Percentiles rank a stretch among this genome's conserved stretches.
These are phyloP conservation scores for Apamea sordens DNA, from an alignment of 2,888 invertebrate genomes.

Conservation along the genomic window DNA sequence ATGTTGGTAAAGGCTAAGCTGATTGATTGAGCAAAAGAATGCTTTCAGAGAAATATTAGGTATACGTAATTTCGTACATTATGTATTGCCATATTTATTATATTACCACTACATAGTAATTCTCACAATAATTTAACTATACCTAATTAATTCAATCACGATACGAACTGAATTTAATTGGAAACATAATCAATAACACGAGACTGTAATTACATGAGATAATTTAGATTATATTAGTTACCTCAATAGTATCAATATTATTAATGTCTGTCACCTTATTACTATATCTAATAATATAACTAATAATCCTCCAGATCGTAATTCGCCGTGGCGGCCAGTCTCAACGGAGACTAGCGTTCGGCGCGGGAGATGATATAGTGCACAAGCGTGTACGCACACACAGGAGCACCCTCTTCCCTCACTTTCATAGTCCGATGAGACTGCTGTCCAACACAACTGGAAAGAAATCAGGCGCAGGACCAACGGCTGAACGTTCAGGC, in stretches of 20 bases:
- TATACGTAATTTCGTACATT: background rate
- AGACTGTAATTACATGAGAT: conserved; percentile 42
- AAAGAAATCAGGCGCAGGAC: no score
- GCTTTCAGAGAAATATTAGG: background rate
- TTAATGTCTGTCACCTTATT: conserved; percentile 1
- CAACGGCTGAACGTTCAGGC: no score
- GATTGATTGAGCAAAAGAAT: background rate
- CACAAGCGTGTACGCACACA: no score
- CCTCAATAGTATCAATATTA: conserved; percentile 25
- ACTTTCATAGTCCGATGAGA: no score
- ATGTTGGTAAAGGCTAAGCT: background rate
- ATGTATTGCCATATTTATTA: background rate
- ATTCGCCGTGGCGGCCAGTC: no score
- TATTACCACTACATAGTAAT: background rate
- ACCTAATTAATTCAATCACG: conserved; percentile 37
- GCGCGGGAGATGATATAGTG: no score
- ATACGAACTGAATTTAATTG: conserved; percentile 34
- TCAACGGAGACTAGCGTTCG: no score
- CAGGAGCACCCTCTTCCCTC: no score
- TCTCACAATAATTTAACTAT: conserved; percentile 19
- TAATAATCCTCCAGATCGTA: background rate
- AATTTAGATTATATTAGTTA: conserved; percentile 31
- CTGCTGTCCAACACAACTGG: background rate
- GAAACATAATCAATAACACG: conserved; percentile 40
- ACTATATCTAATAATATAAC: background rate